These are phyloP conservation scores for Eilema griseolum DNA, from an alignment of 2,888 invertebrate genomes.

Conservation along the genomic window DNA sequence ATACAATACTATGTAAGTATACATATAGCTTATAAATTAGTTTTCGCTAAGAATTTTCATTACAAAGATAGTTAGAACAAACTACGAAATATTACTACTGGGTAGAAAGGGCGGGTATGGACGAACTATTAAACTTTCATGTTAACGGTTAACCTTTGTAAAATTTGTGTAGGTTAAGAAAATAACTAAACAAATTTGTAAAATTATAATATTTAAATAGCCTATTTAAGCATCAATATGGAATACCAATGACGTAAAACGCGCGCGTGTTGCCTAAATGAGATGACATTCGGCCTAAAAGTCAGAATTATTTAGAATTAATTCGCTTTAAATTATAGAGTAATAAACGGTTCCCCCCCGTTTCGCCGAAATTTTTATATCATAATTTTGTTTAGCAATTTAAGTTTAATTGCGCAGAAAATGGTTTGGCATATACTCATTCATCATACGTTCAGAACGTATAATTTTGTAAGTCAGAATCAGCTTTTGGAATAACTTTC, in stretches of 20 bases:
- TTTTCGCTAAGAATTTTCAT: slow-evolving; percentile 34
- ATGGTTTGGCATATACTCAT: no score
- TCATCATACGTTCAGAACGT: no score
- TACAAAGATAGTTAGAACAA: slow-evolving; percentile 21
- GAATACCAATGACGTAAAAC: no score
- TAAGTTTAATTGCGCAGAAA: no score
- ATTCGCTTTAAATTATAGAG: no score
- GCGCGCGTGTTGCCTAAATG: neutral
- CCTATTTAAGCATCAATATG: no score
- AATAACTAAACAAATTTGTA: neutral
- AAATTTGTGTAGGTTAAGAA: neutral
- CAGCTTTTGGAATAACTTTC: no score
- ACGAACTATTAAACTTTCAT: slow-evolving; percentile 12
- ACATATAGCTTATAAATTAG: slow-evolving; percentile 6
- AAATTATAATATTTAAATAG: neutral
- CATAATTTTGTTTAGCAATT: no score
- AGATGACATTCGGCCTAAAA: neutral
- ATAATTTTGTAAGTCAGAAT: no score
- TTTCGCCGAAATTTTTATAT: no score
- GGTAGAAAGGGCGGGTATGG: slow-evolving; percentile 22
- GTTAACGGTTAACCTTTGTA: neutral
- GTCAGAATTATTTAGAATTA: neutral
- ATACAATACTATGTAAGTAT: neutral
- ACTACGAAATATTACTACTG: slow-evolving; percentile 27
- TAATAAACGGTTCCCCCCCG: no score